Base-by-base conservation (phyloP, 2,888 invertebrate genomes). In the Melanostoma scalare region DNA sequence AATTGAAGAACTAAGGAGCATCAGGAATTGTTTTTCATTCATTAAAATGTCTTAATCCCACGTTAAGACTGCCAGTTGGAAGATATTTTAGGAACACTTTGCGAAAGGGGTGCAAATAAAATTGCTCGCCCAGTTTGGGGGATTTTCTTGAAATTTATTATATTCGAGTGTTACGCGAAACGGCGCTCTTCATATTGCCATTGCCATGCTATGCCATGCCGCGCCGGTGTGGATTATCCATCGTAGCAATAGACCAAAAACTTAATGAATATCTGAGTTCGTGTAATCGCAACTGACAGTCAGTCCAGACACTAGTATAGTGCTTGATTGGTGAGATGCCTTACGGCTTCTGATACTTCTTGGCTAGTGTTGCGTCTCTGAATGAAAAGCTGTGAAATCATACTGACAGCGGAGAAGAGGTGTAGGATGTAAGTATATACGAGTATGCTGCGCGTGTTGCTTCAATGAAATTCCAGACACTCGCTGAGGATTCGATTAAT, bases 401-500 rank as follows among this genome's bases (percentile, higher is more conserved):
- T 33, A 2, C 6, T 31, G 31, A 38, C 31, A 72, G 55, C 35
- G 40, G 4, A n/a, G 31, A 20, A n/a, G 58, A 38, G 65, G 40
- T 36, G 36, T 10, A 4, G 3, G 9, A 8, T n/a, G 10, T n/a
- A n/a, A n/a, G n/a, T n/a, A n/a, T n/a, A n/a, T n/a, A n/a, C n/a
- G n/a, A n/a, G n/a, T 31, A 6, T 10, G 35, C 46, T 8, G 36
- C 60, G 60, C 36, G 52, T 20, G 55, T 68, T 71, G 69, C 56
- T 79, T 84, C 65, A 84, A 84, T 84, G 84, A 79, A 84, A 79
- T 75, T 74, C 63, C 44, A 44, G 65, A 44, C 58, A 52, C 67
- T 63, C 31, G 53, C 48, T 48, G 80, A 86, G 86, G 86, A 86
- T 86, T 85, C 88, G 77, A 88, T 88, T 87, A 86, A 88, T 88